Percentiles rank a stretch among this genome's conserved stretches.
Conservation (phyloP, 1,140 invertebrate species). For the Trichonephila clavipes region DNA sequence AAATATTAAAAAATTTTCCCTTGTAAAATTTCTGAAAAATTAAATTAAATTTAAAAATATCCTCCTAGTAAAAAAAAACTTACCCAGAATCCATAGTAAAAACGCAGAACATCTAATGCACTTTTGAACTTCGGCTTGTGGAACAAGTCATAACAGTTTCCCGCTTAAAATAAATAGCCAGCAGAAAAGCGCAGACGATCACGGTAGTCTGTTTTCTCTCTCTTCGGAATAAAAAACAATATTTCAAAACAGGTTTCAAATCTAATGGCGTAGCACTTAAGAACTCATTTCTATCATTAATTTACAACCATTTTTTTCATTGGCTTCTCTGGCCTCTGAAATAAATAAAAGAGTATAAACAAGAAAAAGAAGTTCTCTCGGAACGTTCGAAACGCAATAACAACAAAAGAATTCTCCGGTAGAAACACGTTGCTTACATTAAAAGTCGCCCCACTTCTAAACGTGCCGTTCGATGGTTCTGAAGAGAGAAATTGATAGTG, state of each 20-base stretch:
- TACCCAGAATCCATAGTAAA: not conserved
- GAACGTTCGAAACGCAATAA: conserved; percentile 1
- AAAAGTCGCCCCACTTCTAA: conserved; percentile 51
- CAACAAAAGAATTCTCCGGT: not conserved
- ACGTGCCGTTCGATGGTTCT: not conserved
- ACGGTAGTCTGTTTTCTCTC: conserved; percentile 26
- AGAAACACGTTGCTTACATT: not conserved
- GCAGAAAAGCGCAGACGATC: not conserved
- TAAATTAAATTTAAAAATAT: not conserved
- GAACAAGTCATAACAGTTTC: conserved; percentile 5
- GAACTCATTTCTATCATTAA: conserved; percentile 17
- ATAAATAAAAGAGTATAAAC: not conserved
- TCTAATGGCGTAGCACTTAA: conserved; percentile 5
- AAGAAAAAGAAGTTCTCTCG: not conserved
- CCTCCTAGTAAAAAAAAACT: not conserved
- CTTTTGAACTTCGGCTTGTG: not conserved
- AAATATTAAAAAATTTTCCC: too few relatives aligned
- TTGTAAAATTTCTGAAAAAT: too few relatives aligned
- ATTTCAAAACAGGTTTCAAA: conserved; percentile 33
- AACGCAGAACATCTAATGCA: not conserved
- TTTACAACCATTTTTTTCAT: not conserved
- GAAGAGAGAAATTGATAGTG: conserved; percentile 49
- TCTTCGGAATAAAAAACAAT: conserved; percentile 11
- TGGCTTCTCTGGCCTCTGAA: not conserved
- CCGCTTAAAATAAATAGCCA: conserved; percentile 39